Conservation (phyloP, 2,888 invertebrate genomes). For the Heliconius sara region DNA sequence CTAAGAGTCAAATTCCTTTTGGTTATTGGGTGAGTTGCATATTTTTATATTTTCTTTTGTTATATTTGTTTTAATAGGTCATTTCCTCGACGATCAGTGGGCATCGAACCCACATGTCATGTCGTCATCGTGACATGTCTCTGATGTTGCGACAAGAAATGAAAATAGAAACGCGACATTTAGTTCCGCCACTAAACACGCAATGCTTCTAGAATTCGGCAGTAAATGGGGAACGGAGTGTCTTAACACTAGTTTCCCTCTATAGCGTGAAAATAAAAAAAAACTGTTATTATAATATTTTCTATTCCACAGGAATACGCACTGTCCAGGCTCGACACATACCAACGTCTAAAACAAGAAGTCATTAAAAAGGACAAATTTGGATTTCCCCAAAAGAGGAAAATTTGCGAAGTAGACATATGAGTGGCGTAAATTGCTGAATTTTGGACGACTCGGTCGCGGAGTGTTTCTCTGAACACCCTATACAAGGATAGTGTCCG, state of each 20-base stretch:
- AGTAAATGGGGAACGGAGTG: neutral
- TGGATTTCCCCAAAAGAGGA: conserved; percentile 73
- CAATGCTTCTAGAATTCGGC: too few relatives aligned
- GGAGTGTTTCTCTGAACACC: conserved; percentile 12
- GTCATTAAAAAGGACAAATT: conserved; percentile 74
- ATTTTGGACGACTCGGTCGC: conserved; percentile 30
- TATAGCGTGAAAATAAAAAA: neutral
- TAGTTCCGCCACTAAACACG: too few relatives aligned
- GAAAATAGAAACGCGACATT: too few relatives aligned
- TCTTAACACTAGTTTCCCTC: neutral
- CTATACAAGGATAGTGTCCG: conserved; percentile 4
- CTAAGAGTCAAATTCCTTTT: conserved; percentile 94
- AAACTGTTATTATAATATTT: neutral
- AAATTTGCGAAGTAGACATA: conserved; percentile 81
- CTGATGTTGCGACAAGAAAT: too few relatives aligned
- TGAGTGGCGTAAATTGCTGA: conserved; percentile 57
- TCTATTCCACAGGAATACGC: conserved; percentile 86
- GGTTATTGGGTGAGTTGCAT: conserved; percentile 93
- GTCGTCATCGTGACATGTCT: too few relatives aligned
- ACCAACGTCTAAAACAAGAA: conserved; percentile 85
- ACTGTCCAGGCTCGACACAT: conserved; percentile 84
- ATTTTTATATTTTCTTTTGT: neutral
- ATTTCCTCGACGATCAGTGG: too few relatives aligned
- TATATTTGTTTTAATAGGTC: too few relatives aligned
- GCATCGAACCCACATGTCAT: too few relatives aligned